Evolutionary conservation across 2,888 invertebrate species (phyloP), one percentile per base, ranked within the genome.

Genomic region (Himalopsyche anomala): DNA sequence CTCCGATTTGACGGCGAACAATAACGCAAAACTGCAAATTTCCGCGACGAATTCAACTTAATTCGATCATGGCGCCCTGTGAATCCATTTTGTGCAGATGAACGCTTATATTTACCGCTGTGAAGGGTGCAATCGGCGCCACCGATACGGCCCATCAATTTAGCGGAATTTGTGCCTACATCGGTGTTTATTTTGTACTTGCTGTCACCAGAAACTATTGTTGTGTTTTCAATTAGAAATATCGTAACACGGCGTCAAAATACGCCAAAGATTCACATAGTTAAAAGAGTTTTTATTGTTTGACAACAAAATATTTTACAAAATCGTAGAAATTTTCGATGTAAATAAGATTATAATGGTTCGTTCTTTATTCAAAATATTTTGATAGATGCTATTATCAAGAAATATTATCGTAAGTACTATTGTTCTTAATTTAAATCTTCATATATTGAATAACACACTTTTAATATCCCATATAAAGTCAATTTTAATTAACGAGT

Each of bases 91-190:
- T 38, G 11, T 38, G 11, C 74, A 36, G 74, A 19, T 36, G 36
- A 74, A 74, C 74, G 74, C 38, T 15, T 12, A 36, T 74, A 74
- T 38, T 74, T 15, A 11, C 4, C 74, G 28, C 74, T 36, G 28
- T 12, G 38, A 74, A 36, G 15, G 74, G 74, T 36, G 36, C 36
- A 12, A 74, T 74, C 74, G 36, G 19, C 74, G 74, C 36, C 9
- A 36, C 74, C 28, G 74, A 74, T 38, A 74, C 74, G 74, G 74
- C 74, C 74, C 28, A 74, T 74, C 28, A 36, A 74, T 36, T 74
- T 36, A 36, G 28, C 74, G 74, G 74, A 74, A 74, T 74, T 74
- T 74, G 5, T 74, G 36, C 74, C 38, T 74, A 74, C 36, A 15
- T 15, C 74, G 62, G 62, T 74, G 74, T 74, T 74, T 74, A 74